A percentile compares a stretch with the other conserved stretches of the same genome.
These are phyloP conservation scores for Spisula solida DNA, from an alignment of 2,888 invertebrate genomes.

Conservation along the genomic window DNA sequence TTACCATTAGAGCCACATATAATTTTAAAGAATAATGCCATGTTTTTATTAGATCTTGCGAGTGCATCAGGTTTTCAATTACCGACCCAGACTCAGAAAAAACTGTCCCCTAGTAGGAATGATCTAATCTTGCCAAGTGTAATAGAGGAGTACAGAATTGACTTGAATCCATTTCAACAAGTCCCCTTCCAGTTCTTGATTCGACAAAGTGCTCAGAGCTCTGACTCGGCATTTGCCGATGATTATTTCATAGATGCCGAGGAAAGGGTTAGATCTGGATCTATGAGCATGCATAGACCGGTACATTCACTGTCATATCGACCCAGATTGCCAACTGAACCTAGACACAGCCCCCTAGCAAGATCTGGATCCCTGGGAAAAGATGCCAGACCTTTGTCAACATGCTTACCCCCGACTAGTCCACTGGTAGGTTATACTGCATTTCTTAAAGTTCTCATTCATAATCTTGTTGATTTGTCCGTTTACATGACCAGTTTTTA, in stretches of 20 bases:
- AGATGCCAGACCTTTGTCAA: conserved; percentile 80
- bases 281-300: conserved; percentile 79
- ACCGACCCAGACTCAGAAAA: conserved; percentile 81
- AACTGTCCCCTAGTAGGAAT: conserved; percentile 55
- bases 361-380: conserved; percentile 84
- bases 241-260: conserved; percentile 85
- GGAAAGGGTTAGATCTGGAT: conserved; percentile 83
- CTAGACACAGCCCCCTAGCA: conserved; percentile 83
- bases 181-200: conserved; percentile 85
- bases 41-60: conserved; percentile 96
- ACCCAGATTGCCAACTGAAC: conserved; percentile 84
- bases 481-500: no score
- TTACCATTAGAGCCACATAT: conserved; percentile 90
- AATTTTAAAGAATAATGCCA: conserved; percentile 96
- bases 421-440: conserved; percentile 74
- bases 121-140: conserved; percentile 85
- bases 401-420: conserved; percentile 78
- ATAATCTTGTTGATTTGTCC: background rate
- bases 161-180: conserved; percentile 84
- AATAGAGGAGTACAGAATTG: conserved; percentile 81
- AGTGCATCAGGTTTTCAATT: conserved; percentile 90
- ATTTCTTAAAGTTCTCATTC: background rate
- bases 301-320: conserved; percentile 69
- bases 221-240: conserved; percentile 86
- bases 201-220: conserved; percentile 82